These are phyloP conservation scores for Myripristis jacobus DNA, from an alignment of 2,797 vertebrate genomes.

Conservation along the genomic window DNA sequence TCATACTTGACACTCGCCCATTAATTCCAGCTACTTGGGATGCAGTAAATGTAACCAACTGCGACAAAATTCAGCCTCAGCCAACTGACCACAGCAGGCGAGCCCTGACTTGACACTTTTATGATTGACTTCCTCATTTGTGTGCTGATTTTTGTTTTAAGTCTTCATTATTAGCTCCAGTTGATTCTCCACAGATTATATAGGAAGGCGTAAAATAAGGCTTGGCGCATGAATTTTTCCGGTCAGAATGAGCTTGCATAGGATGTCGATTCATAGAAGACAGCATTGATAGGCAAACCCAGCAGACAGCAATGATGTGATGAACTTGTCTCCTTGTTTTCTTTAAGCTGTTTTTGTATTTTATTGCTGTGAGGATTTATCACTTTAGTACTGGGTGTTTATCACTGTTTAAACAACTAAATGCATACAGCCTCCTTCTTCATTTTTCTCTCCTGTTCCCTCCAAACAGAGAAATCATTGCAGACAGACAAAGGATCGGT, in stretches of 20 bases:
- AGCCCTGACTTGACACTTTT: constrained; percentile 39
- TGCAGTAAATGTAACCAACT: constrained; percentile 66
- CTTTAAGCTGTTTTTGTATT: neutral
- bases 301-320: neutral
- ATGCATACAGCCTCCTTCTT: neutral
- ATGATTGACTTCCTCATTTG: constrained; percentile 10
- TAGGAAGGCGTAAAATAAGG: neutral
- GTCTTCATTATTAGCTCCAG: neutral
- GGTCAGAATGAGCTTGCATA: neutral
- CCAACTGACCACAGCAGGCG: constrained; percentile 6
- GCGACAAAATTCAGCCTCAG: constrained; percentile 41
- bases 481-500: constrained; percentile 55
- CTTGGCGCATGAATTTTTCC: constrained; percentile 16
- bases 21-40: constrained; percentile 73
- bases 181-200: neutral
- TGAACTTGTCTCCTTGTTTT: no score
- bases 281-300: neutral
- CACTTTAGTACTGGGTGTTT: neutral
- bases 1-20: constrained; percentile 67
- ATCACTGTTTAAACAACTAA: neutral
- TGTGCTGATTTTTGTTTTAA: neutral
- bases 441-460: constrained; percentile 25
- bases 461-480: constrained; percentile 70
- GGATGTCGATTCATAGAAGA: neutral
- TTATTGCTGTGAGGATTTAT: neutral